Evolutionary conservation across 2,888 invertebrate species (phyloP).

Genomic region (Pyrrhosoma nymphula): DNA sequence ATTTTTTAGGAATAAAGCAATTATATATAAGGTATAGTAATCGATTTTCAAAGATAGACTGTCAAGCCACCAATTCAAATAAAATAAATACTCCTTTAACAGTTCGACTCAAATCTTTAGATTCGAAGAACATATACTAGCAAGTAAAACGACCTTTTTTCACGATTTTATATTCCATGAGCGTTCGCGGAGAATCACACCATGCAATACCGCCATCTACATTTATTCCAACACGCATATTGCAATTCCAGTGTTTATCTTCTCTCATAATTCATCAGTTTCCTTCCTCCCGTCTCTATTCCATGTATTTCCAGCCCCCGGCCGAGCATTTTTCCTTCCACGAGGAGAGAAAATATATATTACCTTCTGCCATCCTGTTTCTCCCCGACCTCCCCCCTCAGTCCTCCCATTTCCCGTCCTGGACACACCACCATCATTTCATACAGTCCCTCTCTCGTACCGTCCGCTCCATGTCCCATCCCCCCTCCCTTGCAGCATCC

Average conservation of each 20-base stretch:
- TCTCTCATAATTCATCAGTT: not conserved
- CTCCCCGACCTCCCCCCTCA: not conserved
- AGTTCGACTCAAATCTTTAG: too few relatives aligned
- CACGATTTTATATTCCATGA: not conserved
- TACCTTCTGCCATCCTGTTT: not conserved
- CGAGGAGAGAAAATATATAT: slow-evolving; percentile 13
- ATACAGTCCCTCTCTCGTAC: not conserved
- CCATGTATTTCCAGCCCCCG: not conserved
- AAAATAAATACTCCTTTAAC: too few relatives aligned
- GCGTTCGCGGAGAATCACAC: not conserved
- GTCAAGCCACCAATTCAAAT: too few relatives aligned
- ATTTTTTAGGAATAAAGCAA: too few relatives aligned
- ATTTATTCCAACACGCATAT: not conserved
- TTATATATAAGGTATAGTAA: too few relatives aligned
- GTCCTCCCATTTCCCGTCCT: not conserved
- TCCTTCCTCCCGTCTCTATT: not conserved
- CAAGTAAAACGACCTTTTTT: not conserved
- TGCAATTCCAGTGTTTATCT: not conserved
- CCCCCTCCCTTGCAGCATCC: not conserved
- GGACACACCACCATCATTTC: not conserved
- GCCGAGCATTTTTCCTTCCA: not conserved
- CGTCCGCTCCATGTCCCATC: not conserved
- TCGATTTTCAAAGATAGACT: too few relatives aligned
- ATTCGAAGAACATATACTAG: not conserved
- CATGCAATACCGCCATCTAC: not conserved